Conservation (phyloP, 2,888 invertebrate genomes). For the Erynnis tages region DNA sequence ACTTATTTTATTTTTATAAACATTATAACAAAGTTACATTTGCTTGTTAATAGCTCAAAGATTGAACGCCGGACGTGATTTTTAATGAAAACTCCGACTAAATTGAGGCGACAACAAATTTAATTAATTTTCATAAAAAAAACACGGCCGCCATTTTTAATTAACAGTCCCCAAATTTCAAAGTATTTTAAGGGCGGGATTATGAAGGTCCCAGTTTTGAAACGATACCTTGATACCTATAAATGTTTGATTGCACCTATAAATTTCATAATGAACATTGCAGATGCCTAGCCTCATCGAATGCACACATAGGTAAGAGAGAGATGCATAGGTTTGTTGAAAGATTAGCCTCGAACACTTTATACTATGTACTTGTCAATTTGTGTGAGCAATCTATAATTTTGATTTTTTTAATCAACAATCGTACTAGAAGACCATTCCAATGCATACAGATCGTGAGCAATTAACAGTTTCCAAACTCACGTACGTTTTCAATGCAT, state of each 20-base stretch:
- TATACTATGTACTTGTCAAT: too few species aligned
- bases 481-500: slow-evolving; percentile 3
- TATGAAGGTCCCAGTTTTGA: not conserved
- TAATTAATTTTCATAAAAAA: slow-evolving; percentile 20
- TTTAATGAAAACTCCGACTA: not conserved
- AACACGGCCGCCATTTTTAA: slow-evolving; percentile 4
- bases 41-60: not conserved
- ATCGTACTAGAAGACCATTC: too few species aligned
- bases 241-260: too few species aligned
- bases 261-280: too few species aligned
- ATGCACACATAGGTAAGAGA: too few species aligned
- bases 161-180: slow-evolving; percentile 10
- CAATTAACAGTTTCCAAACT: slow-evolving; percentile 9
- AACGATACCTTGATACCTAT: not conserved
- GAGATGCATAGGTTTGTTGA: too few species aligned
- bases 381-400: too few species aligned
- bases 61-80: not conserved
- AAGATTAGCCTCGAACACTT: too few species aligned
- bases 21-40: not conserved
- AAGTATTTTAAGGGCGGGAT: slow-evolving; percentile 9
- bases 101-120: slow-evolving; percentile 1
- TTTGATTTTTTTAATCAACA: too few species aligned
- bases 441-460: slow-evolving; percentile 8
- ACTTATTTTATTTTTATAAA: too few species aligned
- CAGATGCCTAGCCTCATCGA: too few species aligned